Evolutionary conservation across 2,797 vertebrate species (phyloP).

Genomic region (Danio albolineatus): DNA sequence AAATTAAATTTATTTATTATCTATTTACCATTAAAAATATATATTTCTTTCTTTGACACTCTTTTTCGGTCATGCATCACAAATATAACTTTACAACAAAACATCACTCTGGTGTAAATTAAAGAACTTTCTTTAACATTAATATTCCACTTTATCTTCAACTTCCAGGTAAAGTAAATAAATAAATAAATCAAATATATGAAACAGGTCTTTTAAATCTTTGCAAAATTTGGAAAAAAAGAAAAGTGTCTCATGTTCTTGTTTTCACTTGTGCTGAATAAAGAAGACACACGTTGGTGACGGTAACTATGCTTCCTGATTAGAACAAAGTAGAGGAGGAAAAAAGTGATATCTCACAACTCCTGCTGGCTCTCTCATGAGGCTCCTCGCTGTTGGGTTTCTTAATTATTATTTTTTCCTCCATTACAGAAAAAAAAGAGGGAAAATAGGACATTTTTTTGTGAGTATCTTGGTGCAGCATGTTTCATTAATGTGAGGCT

Average conservation of each 20-base stretch:
- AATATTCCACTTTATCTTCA: slow-evolving; percentile 53
- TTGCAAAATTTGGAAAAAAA: slow-evolving; percentile 7
- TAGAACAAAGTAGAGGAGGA: slow-evolving; percentile 57
- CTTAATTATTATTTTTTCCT: slow-evolving; percentile 65
- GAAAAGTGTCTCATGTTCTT: slow-evolving; percentile 27
- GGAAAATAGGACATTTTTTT: slow-evolving; percentile 70
- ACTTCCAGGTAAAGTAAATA: slow-evolving; percentile 56
- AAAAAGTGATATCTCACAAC: slow-evolving; percentile 56
- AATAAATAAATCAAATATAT: slow-evolving; percentile 18
- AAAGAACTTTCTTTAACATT: slow-evolving; percentile 46
- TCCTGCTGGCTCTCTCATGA: slow-evolving; percentile 58
- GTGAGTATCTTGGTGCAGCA: slow-evolving; percentile 78
- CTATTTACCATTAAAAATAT: no score
- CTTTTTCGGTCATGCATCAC: no score
- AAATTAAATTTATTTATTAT: no score
- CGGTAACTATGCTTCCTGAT: slow-evolving; percentile 56
- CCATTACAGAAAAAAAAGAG: slow-evolving; percentile 70
- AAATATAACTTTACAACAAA: slow-evolving; percentile 65
- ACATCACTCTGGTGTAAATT: slow-evolving; percentile 65
- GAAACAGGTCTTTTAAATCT: slow-evolving; percentile 47
- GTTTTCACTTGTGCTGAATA: slow-evolving; percentile 41
- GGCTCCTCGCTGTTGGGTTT: slow-evolving; percentile 57
- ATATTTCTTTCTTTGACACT: no score
- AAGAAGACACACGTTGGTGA: slow-evolving; percentile 41
- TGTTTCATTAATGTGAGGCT: slow-evolving; percentile 84